Percentiles rank a stretch among this genome's conserved stretches.
Conservation (phyloP, 2,113 vertebrate genomes). For the Gnathonemus echidnorhynchus region DNA sequence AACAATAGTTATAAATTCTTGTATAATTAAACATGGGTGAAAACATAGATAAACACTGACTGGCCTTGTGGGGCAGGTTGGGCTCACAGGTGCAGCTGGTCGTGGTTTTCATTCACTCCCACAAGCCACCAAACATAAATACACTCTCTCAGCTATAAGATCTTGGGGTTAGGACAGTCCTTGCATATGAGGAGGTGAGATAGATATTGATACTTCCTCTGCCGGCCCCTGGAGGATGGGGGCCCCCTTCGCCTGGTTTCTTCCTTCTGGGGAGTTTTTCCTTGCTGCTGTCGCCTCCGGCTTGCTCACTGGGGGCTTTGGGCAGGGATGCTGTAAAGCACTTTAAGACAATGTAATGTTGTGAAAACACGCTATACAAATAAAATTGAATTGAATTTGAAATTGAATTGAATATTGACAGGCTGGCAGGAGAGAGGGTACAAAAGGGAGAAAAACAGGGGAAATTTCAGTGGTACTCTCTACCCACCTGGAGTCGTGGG, state of each 20-base stretch:
- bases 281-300: no score
- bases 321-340: no score
- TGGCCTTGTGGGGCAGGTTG: neutral
- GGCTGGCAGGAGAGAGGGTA: neutral
- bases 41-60: neutral
- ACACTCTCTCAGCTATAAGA: neutral
- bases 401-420: neutral
- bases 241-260: no score
- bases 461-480: neutral
- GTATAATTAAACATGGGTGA: neutral
- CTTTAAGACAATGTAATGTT: no score
- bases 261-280: no score
- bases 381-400: no score
- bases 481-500: neutral
- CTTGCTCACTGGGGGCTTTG: no score
- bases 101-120: neutral
- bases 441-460: neutral
- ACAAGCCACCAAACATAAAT: neutral
- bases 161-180: neutral
- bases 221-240: no score
- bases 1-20: neutral
- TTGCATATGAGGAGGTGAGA: neutral
- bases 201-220: neutral
- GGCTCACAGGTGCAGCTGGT: neutral
- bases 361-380: no score